A percentile compares a stretch with the other conserved stretches of the same genome.
These are phyloP conservation scores for Rugalucina vietnamica DNA, from an alignment of 2,888 invertebrate species.

Conservation along the genomic window DNA sequence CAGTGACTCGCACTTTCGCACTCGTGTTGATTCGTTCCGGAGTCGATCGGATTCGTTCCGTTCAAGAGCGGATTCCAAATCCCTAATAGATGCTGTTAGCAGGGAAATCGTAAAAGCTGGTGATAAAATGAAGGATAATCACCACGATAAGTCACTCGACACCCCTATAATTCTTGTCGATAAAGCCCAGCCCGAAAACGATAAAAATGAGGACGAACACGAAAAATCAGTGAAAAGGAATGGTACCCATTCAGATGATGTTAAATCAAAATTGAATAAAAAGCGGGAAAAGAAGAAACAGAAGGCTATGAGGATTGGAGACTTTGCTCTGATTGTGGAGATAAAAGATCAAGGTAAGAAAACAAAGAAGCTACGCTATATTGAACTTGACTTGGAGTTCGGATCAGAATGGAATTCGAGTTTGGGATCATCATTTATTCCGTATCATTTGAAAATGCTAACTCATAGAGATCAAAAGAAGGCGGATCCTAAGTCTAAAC, in stretches of 20 bases:
- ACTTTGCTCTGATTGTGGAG: background rate
- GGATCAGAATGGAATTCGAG: too few relatives aligned
- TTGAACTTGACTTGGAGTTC: too few relatives aligned
- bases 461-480: too few relatives aligned
- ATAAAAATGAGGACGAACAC: background rate
- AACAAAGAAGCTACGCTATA: too few relatives aligned
- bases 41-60: background rate
- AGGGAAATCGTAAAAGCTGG: background rate
- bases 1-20: background rate
- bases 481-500: too few relatives aligned
- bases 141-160: background rate
- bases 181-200: too few relatives aligned
- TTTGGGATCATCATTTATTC: too few relatives aligned
- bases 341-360: background rate
- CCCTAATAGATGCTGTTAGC: background rate
- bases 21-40: background rate
- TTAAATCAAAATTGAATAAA: background rate
- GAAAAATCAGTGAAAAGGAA: background rate
- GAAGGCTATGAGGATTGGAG: background rate
- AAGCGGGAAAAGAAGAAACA: background rate
- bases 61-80: background rate
- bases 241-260: background rate
- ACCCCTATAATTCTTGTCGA: too few relatives aligned
- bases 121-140: background rate
- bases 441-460: too few relatives aligned